Evolutionary conservation across 2,888 invertebrate species (phyloP), one percentile per base, ranked within the genome.

Genomic region (Blastobasis lacticolella): DNA sequence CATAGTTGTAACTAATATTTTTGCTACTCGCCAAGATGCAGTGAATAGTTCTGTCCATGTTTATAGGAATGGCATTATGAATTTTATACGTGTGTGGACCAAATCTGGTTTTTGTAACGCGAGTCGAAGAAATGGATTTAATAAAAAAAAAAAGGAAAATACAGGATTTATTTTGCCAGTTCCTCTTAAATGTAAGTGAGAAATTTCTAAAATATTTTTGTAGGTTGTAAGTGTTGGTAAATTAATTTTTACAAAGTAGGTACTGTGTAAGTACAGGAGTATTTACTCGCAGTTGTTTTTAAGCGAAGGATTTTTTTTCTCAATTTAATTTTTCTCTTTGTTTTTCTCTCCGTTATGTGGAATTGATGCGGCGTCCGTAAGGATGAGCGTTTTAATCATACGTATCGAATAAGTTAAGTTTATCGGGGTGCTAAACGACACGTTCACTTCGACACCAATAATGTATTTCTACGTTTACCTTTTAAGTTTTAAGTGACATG

Each of bases 161-260:
- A 82, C 84, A 84, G 81, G 82, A 86, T 87, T 87, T 85, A 76
- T 87, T 86, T 87, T 83, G 86, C 88, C 88, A 87, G 88, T 88
- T 88, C 88, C 88, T 88, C 82, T 81, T 86, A 81, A 81, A 78
- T 81, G 77, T 87, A 88, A 88, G 87, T 86, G 84, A 86, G 85
- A 87, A 23, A 84, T 87, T 86, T 85, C 83, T 86, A 81, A 77
- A 81, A 84, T 84, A 86, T 86, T 85, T 87, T 86, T 84, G 73
- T 81, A 87, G 85, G 49, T 71, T 72, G 67, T 88, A 88, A 88
- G 87, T 84, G 83, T 83, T 82, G 79, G 80, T 82, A 74, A 79
- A 78, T 81, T 82, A 74, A 73, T 83, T 84, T 85, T 81, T 80
- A 79, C 71, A 73, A 71, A 70, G 67, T 77, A 75, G 63, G 70